A percentile compares a stretch with the other conserved stretches of the same genome.
Evolutionary conservation across 2,888 invertebrate species (phyloP).

Genomic region (Callyntrura guangdongensis): DNA sequence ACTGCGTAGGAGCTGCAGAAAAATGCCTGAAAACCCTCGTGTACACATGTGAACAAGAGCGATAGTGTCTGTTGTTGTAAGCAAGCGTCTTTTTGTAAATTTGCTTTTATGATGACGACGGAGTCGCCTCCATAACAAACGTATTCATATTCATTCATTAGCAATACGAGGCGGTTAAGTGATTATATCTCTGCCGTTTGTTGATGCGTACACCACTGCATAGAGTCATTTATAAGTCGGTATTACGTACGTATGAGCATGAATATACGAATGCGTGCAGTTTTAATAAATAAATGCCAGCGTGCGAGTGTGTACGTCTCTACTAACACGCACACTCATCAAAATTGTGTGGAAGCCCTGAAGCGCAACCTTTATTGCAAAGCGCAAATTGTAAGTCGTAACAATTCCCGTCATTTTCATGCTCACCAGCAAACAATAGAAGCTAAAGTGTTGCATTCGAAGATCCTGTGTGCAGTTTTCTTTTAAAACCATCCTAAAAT

Average conservation of each 20-base stretch:
- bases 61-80: background rate
- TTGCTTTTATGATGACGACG: background rate
- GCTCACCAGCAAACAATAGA: conserved; percentile 35
- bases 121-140: background rate
- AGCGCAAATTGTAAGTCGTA: background rate
- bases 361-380: conserved; percentile 40
- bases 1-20: conserved; percentile 44
- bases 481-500: background rate
- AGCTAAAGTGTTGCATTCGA: conserved; percentile 24
- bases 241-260: background rate
- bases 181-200: background rate
- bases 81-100: conserved; percentile 3
- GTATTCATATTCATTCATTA: conserved; percentile 18
- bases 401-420: conserved; percentile 41
- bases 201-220: conserved; percentile 10
- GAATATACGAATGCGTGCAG: background rate
- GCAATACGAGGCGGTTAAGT: conserved; percentile 5
- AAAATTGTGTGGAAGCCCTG: conserved; percentile 2
- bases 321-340: conserved; percentile 9
- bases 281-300: background rate
- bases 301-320: conserved; percentile 26
- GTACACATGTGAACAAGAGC: conserved; percentile 19
- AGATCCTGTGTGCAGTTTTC: conserved; percentile 13
- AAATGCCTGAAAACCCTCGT: conserved; percentile 38
- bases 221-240: background rate